These are phyloP conservation scores for Lepidocyrtoides sp. DNA, from an alignment of 2,888 invertebrate species.

Conservation along the genomic window DNA sequence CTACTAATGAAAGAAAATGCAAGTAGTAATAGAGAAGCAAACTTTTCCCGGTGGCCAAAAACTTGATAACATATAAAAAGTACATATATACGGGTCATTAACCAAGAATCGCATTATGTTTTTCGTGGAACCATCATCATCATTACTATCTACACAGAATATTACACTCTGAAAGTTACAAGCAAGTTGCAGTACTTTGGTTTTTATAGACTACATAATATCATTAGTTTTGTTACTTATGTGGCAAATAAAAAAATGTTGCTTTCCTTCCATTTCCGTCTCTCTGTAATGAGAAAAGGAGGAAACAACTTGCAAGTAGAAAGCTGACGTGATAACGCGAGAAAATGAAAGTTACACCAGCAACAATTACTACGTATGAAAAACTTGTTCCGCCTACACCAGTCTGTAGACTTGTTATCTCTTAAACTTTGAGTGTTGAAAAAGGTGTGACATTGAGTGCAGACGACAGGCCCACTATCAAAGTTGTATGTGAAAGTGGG, in stretches of 20 bases:
- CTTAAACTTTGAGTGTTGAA: too few species aligned
- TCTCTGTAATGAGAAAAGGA: neutral
- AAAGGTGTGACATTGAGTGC: too few species aligned
- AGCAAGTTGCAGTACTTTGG: neutral
- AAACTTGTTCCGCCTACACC: neutral
- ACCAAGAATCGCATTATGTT: constrained; percentile 41
- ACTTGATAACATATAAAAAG: neutral
- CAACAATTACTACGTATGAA: neutral
- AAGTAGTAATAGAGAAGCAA: neutral
- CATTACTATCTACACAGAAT: neutral
- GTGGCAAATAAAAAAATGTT: neutral
- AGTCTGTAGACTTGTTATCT: too few species aligned
- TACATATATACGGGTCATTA: constrained; percentile 53
- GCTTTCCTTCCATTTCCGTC: neutral
- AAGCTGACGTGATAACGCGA: neutral
- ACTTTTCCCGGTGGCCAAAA: constrained; percentile 25
- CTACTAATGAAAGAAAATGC: constrained; percentile 4
- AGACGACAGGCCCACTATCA: too few species aligned
- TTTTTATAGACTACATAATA: neutral
- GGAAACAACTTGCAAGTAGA: neutral
- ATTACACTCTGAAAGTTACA: neutral
- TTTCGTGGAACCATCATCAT: constrained; percentile 32
- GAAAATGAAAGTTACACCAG: neutral
- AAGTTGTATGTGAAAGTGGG: too few species aligned
- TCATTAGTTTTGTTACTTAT: neutral